Evolutionary conservation across 1,140 invertebrate genomes (phyloP).

Genomic region (Camponotus pennsylvanicus): DNA sequence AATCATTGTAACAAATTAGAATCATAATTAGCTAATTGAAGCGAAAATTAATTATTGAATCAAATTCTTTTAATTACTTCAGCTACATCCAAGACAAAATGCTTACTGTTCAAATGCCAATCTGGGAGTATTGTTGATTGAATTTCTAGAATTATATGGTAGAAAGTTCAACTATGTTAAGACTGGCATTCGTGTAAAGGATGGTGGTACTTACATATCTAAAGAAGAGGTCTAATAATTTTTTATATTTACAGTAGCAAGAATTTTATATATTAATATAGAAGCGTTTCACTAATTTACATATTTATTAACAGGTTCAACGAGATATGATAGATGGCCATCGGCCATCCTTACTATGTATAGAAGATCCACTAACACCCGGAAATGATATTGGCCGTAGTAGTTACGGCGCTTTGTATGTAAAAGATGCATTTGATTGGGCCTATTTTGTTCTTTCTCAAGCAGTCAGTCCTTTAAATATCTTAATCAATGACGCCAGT

Average conservation of each 20-base stretch:
- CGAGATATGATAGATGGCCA: slow-evolving; percentile 97
- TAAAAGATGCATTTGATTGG: slow-evolving; percentile 98
- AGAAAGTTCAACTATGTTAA: slow-evolving; percentile 98
- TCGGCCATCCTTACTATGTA: slow-evolving; percentile 96
- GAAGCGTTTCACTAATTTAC: neutral
- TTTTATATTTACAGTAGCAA: slow-evolving; percentile 10
- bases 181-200: slow-evolving; percentile 97
- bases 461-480: slow-evolving; percentile 91
- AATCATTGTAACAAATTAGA: neutral
- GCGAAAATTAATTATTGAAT: neutral
- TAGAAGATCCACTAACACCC: slow-evolving; percentile 98
- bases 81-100: slow-evolving; percentile 92
- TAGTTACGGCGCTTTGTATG: slow-evolving; percentile 96
- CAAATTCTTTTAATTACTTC: slow-evolving; percentile 75
- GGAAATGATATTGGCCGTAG: slow-evolving; percentile 99
- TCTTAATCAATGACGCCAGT: slow-evolving; percentile 87
- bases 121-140: slow-evolving; percentile 97
- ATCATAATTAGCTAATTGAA: neutral
- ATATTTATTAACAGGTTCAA: slow-evolving; percentile 87
- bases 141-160: slow-evolving; percentile 99
- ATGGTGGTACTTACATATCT: slow-evolving; percentile 97
- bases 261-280: neutral
- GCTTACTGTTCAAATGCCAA: slow-evolving; percentile 90
- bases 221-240: slow-evolving; percentile 93
- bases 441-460: slow-evolving; percentile 95